Base-by-base conservation (phyloP, 2,888 invertebrate genomes). In the Stegophylla sp. region DNA sequence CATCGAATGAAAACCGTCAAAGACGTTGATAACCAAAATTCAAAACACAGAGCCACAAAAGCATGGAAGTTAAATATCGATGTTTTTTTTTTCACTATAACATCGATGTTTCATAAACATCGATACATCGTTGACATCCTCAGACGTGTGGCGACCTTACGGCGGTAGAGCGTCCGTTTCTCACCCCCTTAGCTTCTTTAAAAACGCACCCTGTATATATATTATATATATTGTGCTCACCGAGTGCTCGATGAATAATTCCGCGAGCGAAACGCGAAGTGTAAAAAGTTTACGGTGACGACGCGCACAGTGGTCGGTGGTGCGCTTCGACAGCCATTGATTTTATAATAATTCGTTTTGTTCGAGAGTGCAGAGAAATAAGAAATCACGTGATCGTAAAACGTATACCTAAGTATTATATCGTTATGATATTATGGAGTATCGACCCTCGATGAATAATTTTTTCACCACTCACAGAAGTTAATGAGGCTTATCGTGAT, bases 401-500 rank as follows among this genome's bases (percentile, higher is more conserved):
- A n/a, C n/a, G n/a, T n/a, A n/a, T n/a, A n/a, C n/a, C n/a, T n/a
- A n/a, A n/a, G n/a, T n/a, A n/a, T n/a, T n/a, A n/a, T n/a, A n/a
- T n/a, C n/a, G n/a, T n/a, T n/a, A n/a, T n/a, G n/a, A n/a, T n/a
- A n/a, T n/a, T n/a, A n/a, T n/a, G n/a, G n/a, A n/a, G n/a, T 26
- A 66, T 56, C 56, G 56, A 72, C 72, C 56, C 72, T 43, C 72
- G 3, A 23, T 26, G 56, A 59, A 72, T 72, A 71, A 53, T 71
- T 71, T 71, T 41, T 56, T 72, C 45, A n/a, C 28, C 17, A 56
- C 41, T 72, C 26, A 1, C 72, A 43, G 12, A 59, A n/a, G 56
- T 59, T 59, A 72, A 72, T 72, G 72, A 72, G 41, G 56, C 72
- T 59, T 56, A 72, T 72, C 72, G 56, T 43, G 56, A 72, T 26